Evolutionary conservation across 2,888 invertebrate genomes (phyloP).

Genomic region (Rotaria sp.): DNA sequence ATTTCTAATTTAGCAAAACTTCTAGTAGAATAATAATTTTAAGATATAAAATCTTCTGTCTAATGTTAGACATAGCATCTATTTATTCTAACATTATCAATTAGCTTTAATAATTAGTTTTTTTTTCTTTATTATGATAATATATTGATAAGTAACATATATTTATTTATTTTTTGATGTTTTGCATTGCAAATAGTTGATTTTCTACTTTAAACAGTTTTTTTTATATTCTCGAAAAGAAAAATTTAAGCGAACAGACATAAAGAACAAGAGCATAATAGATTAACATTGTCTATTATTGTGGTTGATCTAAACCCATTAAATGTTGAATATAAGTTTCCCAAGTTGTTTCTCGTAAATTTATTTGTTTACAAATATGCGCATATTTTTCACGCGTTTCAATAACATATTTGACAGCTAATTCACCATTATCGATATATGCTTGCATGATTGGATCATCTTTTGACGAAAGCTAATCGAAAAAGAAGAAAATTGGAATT

Average conservation of each 20-base stretch:
- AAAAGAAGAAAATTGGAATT: neutral
- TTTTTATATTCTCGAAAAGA: neutral
- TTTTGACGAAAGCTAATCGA: neutral
- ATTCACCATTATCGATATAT: conserved; percentile 13
- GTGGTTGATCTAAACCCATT: neutral
- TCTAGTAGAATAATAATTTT: no score
- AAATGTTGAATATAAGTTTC: conserved; percentile 13
- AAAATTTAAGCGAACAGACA: neutral
- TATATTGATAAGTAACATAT: neutral
- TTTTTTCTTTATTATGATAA: no score
- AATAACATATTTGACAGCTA: conserved; percentile 1
- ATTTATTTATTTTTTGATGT: neutral
- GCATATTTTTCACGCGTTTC: conserved; percentile 18
- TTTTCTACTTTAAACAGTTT: neutral
- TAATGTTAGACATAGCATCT: no score
- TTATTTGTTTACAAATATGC: neutral
- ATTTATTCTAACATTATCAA: no score
- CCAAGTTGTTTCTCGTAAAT: neutral
- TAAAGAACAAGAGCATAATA: neutral
- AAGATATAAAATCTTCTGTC: no score
- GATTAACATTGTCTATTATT: neutral
- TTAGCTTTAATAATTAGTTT: no score
- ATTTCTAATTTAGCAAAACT: no score
- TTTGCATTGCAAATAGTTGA: neutral
- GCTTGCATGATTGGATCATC: conserved; percentile 16